A percentile compares a stretch with the other conserved stretches of the same genome.
These are phyloP conservation scores for Ophiothrix spiculata DNA, from an alignment of 35 echinoderm and acorn worm genomes.

Conservation along the genomic window DNA sequence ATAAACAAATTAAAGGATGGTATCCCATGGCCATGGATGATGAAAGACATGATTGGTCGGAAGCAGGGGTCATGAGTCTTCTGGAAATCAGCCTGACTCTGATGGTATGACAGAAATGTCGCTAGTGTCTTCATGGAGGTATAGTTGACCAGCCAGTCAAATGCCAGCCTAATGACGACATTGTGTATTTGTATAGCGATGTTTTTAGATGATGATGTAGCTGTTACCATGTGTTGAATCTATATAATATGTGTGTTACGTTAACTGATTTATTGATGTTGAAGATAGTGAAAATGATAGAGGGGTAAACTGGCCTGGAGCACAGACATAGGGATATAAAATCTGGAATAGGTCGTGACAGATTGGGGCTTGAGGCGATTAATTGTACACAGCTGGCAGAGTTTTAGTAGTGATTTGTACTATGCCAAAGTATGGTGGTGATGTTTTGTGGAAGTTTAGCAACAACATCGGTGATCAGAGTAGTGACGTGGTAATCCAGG, in stretches of 20 bases:
- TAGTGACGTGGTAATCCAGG: neutral
- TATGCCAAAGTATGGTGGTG: neutral
- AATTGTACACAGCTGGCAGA: neutral
- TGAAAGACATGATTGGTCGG: neutral
- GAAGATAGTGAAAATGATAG: neutral
- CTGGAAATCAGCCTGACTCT: neutral
- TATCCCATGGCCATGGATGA: neutral
- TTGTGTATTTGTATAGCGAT: neutral
- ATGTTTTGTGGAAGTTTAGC: neutral
- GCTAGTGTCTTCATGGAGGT: neutral
- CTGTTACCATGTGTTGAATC: neutral
- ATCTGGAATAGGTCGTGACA: neutral
- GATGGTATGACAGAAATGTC: neutral
- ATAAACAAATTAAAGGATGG: neutral
- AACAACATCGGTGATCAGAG: neutral
- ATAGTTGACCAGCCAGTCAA: neutral
- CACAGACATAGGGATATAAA: neutral
- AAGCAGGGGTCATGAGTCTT: neutral
- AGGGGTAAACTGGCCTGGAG: neutral
- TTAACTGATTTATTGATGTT: neutral
- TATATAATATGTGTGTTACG: neutral
- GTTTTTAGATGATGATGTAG: neutral
- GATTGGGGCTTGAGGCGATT: neutral
- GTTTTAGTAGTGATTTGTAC: neutral
- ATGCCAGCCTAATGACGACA: neutral